Base-by-base conservation (phyloP, 2,888 invertebrate species). In the Teinopalpus imperialis region DNA sequence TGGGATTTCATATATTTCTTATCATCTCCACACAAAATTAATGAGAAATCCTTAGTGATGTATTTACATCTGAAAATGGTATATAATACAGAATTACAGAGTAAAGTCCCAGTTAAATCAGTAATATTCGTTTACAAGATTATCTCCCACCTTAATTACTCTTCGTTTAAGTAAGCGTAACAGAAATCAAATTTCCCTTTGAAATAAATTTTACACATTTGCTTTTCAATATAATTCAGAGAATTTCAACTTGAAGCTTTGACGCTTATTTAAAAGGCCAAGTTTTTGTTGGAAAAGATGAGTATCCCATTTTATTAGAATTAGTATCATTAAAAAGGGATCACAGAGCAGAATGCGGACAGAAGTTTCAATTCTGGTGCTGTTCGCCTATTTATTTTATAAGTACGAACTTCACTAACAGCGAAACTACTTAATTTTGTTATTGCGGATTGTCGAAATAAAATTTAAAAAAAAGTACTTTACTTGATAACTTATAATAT, bases 251-350 rank as follows among this genome's bases (percentile, higher is more conserved):
- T 13, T 13, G 4, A 36, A 26, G 10, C 24, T 42, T 40, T 9
- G 31, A 30, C 14, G 30, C 14, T 29, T 40, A 29, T 12, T 30
- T 21, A 23, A 21, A 24, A n/a, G 24, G 24, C 21, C 13, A 42
- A 26, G 12, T 34, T 42, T 26, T 29, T 30, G 30, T 21, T n/a
- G 21, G 30, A 12, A n/a, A 12, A 21, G 14, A 13, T 40, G 30
- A 20, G 40, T 7, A 8, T 40, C 21, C 14, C 6, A 31, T 40
- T 40, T 40, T 23, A 40, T 34, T 27, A 24, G 18, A 42, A 27
- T 27, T 42, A 20, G 8, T 16, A 34, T 32, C 34, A 34, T 42
- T 34, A 42, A 42, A 40, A 42, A 24, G 27, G 34, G 12, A 42
- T 42, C 27, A n/a, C n/a, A 34, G 21, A 18, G 21, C 7, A 14